Evolutionary conservation across 2,888 invertebrate species (phyloP), one percentile per base, ranked within the genome.

Genomic region (Caenorhabditis japonica): DNA sequence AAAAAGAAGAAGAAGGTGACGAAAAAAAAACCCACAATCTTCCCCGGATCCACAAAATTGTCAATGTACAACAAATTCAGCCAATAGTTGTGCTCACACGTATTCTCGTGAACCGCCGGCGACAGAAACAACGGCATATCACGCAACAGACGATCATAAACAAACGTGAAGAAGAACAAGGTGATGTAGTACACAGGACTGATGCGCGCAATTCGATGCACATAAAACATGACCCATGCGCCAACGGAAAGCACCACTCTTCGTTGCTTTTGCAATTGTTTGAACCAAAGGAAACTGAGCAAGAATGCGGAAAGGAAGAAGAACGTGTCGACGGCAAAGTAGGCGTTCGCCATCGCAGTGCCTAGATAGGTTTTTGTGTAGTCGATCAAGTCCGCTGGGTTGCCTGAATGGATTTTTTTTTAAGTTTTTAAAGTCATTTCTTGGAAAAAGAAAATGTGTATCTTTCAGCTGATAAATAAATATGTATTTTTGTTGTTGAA

Each of bases 151-250:
- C 69, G 30, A 2, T 59, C 61, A 38, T 46, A 80, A 10, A 81
- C 61, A n/a, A n/a, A n/a, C n/a, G n/a, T n/a, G n/a, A n/a, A n/a
- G n/a, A 81, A 79, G 8, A 77, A 17, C 13, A 83, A 71, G 0
- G 75, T 69, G 15, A 82, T 59, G 39, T 76, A 83, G 46, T 83
- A 83, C 5, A 80, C 72, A 13, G 83, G 79, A 3, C 79, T 72
- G 8, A 83, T 41, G 1, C 82, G 27, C 5, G 78, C 47, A 27
- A 83, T 59, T 34, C 83, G 73, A 59, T 83, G 83, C 21, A 80
- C 75, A 51, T 83, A 83, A 43, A 81, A 81, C 69, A 83, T 72
- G n/a, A 81, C 13, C 83, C 83, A 83, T 12, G 70, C 71, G 8
- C 38, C 34, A 3, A 59, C 13, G 5, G 76, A 71, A n/a, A 80